These are phyloP conservation scores for Planococcus citri DNA, from an alignment of 1,140 invertebrate species.

Conservation along the genomic window DNA sequence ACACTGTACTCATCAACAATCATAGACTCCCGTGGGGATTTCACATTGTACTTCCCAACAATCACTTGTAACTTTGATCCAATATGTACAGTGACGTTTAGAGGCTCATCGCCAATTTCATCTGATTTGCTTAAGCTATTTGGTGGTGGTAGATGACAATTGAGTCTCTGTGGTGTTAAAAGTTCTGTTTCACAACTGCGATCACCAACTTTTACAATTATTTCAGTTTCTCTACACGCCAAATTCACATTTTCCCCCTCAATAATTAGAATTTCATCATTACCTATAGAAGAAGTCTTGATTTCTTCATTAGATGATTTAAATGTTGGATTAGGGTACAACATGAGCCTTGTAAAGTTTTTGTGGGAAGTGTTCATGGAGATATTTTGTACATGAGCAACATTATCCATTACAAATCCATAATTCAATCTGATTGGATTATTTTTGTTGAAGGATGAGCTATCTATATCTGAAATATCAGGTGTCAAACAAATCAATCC, in stretches of 20 bases:
- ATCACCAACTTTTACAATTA: constrained; percentile 79
- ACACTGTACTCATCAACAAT: too few relatives aligned
- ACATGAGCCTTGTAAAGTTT: constrained; percentile 60
- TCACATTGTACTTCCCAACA: too few relatives aligned
- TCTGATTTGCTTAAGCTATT: too few relatives aligned
- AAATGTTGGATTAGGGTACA: constrained; percentile 87
- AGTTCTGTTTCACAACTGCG: constrained; percentile 86
- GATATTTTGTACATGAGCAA: constrained; percentile 70
- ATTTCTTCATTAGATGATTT: constrained; percentile 77
- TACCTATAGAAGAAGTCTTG: constrained; percentile 91
- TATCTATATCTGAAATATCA: constrained; percentile 50
- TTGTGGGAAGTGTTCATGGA: constrained; percentile 42
- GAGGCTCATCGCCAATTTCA: too few relatives aligned
- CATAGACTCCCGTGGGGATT: too few relatives aligned
- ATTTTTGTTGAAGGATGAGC: constrained; percentile 42
- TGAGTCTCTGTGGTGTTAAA: constrained; percentile 72
- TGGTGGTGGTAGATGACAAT: too few relatives aligned
- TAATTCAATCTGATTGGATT: constrained; percentile 67
- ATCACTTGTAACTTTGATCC: too few relatives aligned
- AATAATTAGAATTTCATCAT: constrained; percentile 90
- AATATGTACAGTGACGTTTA: too few relatives aligned
- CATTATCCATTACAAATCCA: constrained; percentile 94
- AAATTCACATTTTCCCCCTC: constrained; percentile 84
- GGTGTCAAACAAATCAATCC: constrained; percentile 79
- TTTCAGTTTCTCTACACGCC: constrained; percentile 78